Percentiles rank a stretch among this genome's conserved stretches.
Evolutionary conservation across 1,140 invertebrate species (phyloP).

Genomic region (Choristoneura fumiferana): DNA sequence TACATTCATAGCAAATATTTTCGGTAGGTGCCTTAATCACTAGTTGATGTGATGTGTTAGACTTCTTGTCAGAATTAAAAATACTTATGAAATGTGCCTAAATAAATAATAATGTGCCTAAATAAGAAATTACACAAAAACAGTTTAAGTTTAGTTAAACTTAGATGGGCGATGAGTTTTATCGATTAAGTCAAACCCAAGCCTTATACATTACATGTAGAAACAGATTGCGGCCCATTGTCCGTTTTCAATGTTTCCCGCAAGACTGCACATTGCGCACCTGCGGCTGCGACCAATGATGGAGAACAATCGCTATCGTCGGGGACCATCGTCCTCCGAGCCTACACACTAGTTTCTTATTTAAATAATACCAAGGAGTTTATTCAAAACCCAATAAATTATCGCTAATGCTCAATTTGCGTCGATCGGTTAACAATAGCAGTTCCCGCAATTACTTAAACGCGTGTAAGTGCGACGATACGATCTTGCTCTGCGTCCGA

Average conservation of each 20-base stretch:
- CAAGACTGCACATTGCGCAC: slow-evolving; percentile 30
- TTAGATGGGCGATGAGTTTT: too few species aligned
- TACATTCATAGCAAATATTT: too few species aligned
- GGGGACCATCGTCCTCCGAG: slow-evolving; percentile 51
- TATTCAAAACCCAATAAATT: slow-evolving; percentile 74
- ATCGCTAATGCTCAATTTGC: slow-evolving; percentile 76
- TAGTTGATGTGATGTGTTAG: too few species aligned
- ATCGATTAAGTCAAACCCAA: not conserved
- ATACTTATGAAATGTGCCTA: too few species aligned
- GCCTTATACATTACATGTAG: too few species aligned
- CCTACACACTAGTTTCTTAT: slow-evolving; percentile 60
- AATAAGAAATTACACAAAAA: too few species aligned
- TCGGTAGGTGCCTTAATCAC: too few species aligned
- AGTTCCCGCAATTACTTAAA: slow-evolving; percentile 76
- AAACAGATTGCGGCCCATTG: too few species aligned
- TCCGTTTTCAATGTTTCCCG: slow-evolving; percentile 15
- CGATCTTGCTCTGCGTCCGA: slow-evolving; percentile 54
- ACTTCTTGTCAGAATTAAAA: too few species aligned
- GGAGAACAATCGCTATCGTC: slow-evolving; percentile 73
- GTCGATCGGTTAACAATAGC: slow-evolving; percentile 70
- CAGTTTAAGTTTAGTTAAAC: too few species aligned
- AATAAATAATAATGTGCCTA: too few species aligned
- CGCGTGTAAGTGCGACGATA: slow-evolving; percentile 70
- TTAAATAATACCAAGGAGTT: slow-evolving; percentile 64
- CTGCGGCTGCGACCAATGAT: slow-evolving; percentile 65